A percentile compares a stretch with the other conserved stretches of the same genome.
phyloP scores from a whole-genome alignment of 2,888 invertebrate genomes.

The Empis stercorea region DNA sequence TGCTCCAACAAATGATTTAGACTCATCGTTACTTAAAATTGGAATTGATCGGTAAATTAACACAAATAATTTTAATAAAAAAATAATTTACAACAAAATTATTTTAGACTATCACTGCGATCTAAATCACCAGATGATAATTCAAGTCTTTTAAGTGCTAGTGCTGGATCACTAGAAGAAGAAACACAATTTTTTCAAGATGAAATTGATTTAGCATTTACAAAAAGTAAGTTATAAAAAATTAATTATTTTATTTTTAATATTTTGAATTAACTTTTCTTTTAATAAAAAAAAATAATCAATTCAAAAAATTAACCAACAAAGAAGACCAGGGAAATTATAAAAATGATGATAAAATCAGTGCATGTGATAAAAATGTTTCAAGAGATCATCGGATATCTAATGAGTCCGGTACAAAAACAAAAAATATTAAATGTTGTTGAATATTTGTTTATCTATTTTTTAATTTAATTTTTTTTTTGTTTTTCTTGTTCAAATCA shows the following conservation, averaged over 20 bases:
- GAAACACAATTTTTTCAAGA: constrained; percentile 31
- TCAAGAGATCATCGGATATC: constrained; percentile 31
- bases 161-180: constrained; percentile 67
- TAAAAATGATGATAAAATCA: constrained; percentile 2
- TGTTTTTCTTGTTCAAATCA: no score
- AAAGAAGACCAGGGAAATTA: background rate
- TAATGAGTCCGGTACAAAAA: constrained; percentile 34
- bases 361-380: constrained; percentile 1
- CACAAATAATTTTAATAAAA: background rate
- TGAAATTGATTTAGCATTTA: constrained; percentile 25
- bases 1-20: constrained; percentile 32
- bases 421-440: no score
- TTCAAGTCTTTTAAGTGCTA: constrained; percentile 50
- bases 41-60: constrained; percentile 43
- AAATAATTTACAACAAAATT: background rate
- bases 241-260: background rate
- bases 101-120: constrained; percentile 48
- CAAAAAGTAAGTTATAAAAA: constrained; percentile 25
- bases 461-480: no score
- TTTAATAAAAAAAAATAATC: no score
- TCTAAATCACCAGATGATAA: constrained; percentile 63
- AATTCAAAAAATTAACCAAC: background rate
- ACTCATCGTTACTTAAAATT: constrained; percentile 49
- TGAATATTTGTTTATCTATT: no score
- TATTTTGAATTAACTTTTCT: background rate